These are phyloP conservation scores for Lasioglossum morio DNA, from an alignment of 2,888 invertebrate genomes.

Conservation along the genomic window DNA sequence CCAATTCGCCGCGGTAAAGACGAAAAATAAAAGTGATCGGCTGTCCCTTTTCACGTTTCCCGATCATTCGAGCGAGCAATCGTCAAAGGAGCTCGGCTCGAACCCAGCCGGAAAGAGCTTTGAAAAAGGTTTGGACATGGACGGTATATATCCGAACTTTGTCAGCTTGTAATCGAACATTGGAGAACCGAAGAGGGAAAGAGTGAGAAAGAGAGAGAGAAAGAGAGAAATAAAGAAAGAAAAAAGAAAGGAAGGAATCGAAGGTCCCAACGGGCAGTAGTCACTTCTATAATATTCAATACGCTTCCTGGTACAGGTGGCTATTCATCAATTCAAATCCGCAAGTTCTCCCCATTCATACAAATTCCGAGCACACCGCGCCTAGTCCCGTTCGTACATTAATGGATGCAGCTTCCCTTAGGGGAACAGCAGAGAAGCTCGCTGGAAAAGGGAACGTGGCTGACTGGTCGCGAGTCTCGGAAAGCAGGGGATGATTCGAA, in stretches of 20 bases:
- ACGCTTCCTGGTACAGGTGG: constrained; percentile 70
- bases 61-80: constrained; percentile 7
- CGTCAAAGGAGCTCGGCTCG: constrained; percentile 14
- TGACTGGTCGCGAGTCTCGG: constrained; percentile 64
- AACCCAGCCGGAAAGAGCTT: background rate
- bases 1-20: background rate
- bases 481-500: constrained; percentile 78
- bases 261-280: constrained; percentile 59
- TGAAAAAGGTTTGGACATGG: constrained; percentile 18
- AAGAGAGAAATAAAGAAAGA: background rate
- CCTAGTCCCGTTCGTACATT: constrained; percentile 72
- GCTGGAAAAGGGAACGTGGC: constrained; percentile 64
- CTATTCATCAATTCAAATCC: constrained; percentile 82
- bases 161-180: constrained; percentile 44
- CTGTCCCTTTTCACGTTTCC: constrained; percentile 8
- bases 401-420: constrained; percentile 80
- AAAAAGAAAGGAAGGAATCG: constrained; percentile 54
- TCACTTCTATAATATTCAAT: constrained; percentile 78
- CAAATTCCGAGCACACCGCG: constrained; percentile 75
- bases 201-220: background rate
- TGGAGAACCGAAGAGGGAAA: background rate
- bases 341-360: constrained; percentile 78
- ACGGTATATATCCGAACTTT: constrained; percentile 24
- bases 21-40: background rate
- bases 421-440: constrained; percentile 68